Evolutionary conservation across 2,888 invertebrate species (phyloP), one percentile per base, ranked within the genome.

Genomic region (Marasmarcha lunaedactyla): DNA sequence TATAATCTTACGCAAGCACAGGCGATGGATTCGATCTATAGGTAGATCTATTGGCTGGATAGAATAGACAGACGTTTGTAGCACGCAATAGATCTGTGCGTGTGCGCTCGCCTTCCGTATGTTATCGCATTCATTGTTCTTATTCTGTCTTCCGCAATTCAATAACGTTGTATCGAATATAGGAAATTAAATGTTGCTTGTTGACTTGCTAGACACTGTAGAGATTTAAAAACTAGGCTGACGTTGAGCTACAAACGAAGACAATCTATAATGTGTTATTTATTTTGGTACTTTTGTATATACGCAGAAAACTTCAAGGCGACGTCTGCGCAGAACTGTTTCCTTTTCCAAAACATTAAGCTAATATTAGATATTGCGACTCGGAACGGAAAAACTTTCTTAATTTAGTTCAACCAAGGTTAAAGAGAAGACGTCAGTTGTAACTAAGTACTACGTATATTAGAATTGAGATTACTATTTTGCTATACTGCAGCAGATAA

Each of bases 41-140:
- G 59, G 57, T 63, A 52, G 41, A 58, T 57, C 57, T 44, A 44
- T 47, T 45, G 44, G 35, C 45, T 39, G 37, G 46, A 43, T 40
- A 46, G 46, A 46, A 44, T 44, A 40, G 42, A 45, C 38, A 46
- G 45, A 45, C 48, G 42, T 41, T 5, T 20, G 20, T 45, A 41
- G 51, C 46, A 55, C 51, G 57, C 54, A 55, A 56, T 57, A 54
- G 55, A 59, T 51, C 47, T 47, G 59, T 53, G 51, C 51, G 50
- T 49, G 54, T 50, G 50, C 44, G 40, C 41, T 46, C 48, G 49
- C 47, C 68, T 74, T 74, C 74, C 74, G 72, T 62, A 47, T 71
- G 57, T 60, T 59, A 55, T 46, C 54, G 50, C 55, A 51, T 52
- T 55, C 54, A 53, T 59, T 56, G 51, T 54, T 43, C 47, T 40